phyloP scores from a whole-genome alignment of 2,113 vertebrate genomes.

The Thomomys bottae region DNA sequence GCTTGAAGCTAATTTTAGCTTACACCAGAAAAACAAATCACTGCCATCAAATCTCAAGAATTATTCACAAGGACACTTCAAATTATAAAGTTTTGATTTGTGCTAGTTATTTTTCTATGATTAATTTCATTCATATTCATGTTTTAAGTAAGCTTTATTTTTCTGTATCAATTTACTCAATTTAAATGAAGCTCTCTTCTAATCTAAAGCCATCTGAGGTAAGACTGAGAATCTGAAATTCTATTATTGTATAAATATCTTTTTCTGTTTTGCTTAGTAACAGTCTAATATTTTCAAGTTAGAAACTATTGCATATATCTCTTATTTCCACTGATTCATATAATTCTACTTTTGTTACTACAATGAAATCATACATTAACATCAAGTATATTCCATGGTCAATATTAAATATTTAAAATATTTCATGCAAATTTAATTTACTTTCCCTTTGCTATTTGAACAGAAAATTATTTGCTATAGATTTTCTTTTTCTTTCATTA shows the following conservation, averaged over 20 bases:
- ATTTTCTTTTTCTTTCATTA: not conserved
- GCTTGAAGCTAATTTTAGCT: constrained; percentile 29
- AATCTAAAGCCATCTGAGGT: constrained; percentile 44
- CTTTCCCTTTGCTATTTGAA: not conserved
- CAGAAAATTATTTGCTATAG: not conserved
- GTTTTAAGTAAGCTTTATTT: constrained; percentile 34
- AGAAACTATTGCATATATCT: not conserved
- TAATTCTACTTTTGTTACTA: not conserved
- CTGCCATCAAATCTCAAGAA: not conserved
- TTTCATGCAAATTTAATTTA: not conserved
- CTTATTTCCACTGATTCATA: not conserved
- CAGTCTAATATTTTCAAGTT: not conserved
- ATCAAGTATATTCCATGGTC: not conserved
- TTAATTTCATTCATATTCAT: constrained; percentile 73
- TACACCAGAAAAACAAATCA: constrained; percentile 53
- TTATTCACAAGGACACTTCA: constrained; percentile 62
- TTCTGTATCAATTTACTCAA: constrained; percentile 30
- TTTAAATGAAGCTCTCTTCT: constrained; percentile 45
- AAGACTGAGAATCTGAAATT: constrained; percentile 4
- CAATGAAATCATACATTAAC: not conserved
- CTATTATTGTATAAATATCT: constrained; percentile 7
- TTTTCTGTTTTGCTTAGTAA: not conserved
- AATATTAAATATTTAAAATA: not conserved
- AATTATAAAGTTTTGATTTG: constrained; percentile 59
- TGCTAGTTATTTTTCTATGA: constrained; percentile 41